Percentiles rank a stretch among this genome's conserved stretches.
phyloP scores from a whole-genome alignment of 35 echinoderm and acorn worm genomes.

The Apostichopus parvimensis region DNA sequence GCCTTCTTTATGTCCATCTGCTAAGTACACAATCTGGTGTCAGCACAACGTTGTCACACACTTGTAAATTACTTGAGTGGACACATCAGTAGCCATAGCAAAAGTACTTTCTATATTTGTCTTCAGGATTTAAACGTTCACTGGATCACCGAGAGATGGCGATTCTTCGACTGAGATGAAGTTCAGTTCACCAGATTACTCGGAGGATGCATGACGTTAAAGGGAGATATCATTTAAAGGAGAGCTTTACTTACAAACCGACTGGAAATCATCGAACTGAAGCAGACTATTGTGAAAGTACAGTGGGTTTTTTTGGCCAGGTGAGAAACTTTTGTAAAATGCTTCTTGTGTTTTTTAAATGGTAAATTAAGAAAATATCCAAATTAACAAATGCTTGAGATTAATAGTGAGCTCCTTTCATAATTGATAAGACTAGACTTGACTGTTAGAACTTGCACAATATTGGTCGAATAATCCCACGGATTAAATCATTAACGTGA shows the following conservation, averaged over 20 bases:
- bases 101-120: not conserved
- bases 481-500: too few species aligned
- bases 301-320: not conserved
- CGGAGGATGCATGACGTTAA: not conserved
- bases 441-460: too few species aligned
- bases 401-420: too few species aligned
- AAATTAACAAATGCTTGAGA: too few species aligned
- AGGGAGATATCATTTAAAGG: not conserved
- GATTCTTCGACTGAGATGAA: not conserved
- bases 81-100: not conserved
- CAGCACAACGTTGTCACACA: not conserved
- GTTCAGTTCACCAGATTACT: not conserved
- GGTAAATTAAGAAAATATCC: too few species aligned
- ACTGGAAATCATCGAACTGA: not conserved
- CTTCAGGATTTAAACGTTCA: not conserved
- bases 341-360: not conserved
- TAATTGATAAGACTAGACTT: too few species aligned
- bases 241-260: not conserved
- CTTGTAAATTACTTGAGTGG: not conserved
- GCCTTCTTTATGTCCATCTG: not conserved
- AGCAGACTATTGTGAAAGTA: not conserved
- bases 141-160: not conserved
- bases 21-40: not conserved
- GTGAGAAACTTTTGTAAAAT: not conserved
- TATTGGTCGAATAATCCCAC: too few species aligned